Percentiles rank a stretch among this genome's conserved stretches.
These are phyloP conservation scores for Sebastes vulpes DNA, from an alignment of 2,797 vertebrate genomes.

Conservation along the genomic window DNA sequence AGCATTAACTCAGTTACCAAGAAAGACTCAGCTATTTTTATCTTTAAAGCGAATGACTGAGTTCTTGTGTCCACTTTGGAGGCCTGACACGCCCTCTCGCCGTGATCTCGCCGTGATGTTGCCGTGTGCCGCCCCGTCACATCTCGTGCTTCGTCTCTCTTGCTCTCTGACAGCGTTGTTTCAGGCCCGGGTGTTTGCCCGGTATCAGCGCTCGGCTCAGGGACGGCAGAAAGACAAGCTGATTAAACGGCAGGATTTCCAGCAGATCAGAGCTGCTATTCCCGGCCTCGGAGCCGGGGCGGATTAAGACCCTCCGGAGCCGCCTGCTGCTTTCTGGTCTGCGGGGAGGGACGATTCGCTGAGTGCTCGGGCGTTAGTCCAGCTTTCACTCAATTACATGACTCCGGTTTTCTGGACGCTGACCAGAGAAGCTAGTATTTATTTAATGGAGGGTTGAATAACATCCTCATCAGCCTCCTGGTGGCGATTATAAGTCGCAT, in stretches of 20 bases:
- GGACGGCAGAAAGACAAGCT: conserved; percentile 62
- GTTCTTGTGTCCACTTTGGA: neutral
- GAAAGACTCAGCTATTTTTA: neutral
- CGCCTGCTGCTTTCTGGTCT: conserved; percentile 1
- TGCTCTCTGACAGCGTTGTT: neutral
- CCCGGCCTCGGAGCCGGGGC: conserved; percentile 16
- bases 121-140: neutral
- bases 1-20: neutral
- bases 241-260: conserved; percentile 70
- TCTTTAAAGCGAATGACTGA: neutral
- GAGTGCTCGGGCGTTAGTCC: neutral
- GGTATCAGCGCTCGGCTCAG: conserved; percentile 29
- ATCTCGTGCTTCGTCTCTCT: neutral
- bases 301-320: conserved; percentile 63
- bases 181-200: neutral
- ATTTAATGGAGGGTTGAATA: neutral
- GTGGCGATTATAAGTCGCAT: neutral
- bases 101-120: neutral
- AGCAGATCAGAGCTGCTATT: conserved; percentile 78
- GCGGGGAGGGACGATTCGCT: neutral
- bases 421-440: neutral
- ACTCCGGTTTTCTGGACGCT: neutral
- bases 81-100: neutral
- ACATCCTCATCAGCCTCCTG: neutral
- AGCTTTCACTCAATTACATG: conserved; percentile 15